Percentiles rank a stretch among this genome's conserved stretches.
These are phyloP conservation scores for Pristionchus exspectatus DNA, from an alignment of 2,888 invertebrate genomes.

Conservation along the genomic window DNA sequence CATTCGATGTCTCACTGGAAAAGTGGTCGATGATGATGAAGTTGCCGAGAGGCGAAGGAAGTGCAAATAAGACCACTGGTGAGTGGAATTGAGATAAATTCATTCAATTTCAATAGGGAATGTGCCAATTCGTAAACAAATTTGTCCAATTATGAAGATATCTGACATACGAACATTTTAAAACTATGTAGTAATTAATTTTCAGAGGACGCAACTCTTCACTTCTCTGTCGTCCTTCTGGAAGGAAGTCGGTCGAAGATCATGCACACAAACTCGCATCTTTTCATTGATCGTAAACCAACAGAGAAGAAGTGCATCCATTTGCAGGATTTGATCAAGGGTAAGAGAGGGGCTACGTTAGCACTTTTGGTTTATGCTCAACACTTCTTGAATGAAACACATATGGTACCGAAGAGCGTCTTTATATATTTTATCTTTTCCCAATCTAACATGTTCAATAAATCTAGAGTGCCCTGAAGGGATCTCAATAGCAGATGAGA, in stretches of 20 bases:
- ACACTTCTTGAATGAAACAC: too few relatives aligned
- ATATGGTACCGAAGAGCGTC: too few relatives aligned
- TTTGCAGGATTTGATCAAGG: neutral
- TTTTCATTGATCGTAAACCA: conserved; percentile 39
- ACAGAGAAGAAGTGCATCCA: neutral
- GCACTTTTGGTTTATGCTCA: too few relatives aligned
- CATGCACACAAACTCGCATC: conserved; percentile 11
- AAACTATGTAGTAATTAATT: neutral
- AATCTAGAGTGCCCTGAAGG: too few relatives aligned
- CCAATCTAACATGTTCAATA: too few relatives aligned
- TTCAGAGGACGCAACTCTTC: conserved; percentile 33
- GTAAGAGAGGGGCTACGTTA: neutral
- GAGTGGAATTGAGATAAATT: neutral
- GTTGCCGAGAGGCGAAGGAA: conserved; percentile 32
- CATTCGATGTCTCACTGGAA: conserved; percentile 25
- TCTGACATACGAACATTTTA: too few relatives aligned
- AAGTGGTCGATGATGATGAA: conserved; percentile 50
- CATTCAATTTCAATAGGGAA: too few relatives aligned
- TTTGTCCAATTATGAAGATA: too few relatives aligned
- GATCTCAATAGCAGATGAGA: too few relatives aligned
- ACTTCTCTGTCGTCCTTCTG: conserved; percentile 19
- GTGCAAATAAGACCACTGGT: conserved; percentile 6
- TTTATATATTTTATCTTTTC: too few relatives aligned
- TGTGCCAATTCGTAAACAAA: too few relatives aligned
- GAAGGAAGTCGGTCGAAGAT: neutral